A percentile compares a stretch with the other conserved stretches of the same genome.
phyloP scores from a whole-genome alignment of 2,797 vertebrate genomes.

The Gymnoscopelus braueri region DNA sequence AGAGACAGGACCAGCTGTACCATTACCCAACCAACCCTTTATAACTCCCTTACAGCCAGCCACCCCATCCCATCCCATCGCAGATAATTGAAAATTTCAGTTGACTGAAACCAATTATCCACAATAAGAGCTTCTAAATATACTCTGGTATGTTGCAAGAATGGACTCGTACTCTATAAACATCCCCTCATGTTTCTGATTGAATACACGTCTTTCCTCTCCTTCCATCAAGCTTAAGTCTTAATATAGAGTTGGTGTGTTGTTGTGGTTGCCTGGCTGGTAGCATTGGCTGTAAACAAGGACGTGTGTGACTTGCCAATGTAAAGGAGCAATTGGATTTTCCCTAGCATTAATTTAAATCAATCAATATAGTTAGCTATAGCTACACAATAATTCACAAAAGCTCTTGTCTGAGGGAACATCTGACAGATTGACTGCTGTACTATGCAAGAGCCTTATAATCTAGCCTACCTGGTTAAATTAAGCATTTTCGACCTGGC shows the following conservation, averaged over 20 bases:
- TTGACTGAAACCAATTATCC: conserved; percentile 80
- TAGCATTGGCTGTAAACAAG: too few species aligned
- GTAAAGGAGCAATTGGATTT: too few species aligned
- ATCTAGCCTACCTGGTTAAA: too few species aligned
- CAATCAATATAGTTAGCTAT: too few species aligned
- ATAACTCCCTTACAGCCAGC: conserved; percentile 41
- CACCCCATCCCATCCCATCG: conserved; percentile 47
- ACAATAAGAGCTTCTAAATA: conserved; percentile 76
- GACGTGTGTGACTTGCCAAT: too few species aligned
- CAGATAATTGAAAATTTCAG: conserved; percentile 79
- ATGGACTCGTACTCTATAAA: conserved; percentile 54
- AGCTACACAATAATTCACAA: too few species aligned
- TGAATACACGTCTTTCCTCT: conserved; percentile 33
- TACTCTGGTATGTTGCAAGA: conserved; percentile 56
- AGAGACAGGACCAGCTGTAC: conserved; percentile 72
- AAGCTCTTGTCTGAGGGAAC: too few species aligned
- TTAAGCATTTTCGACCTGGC: too few species aligned
- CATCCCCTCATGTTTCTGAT: conserved; percentile 34
- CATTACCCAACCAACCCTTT: conserved; percentile 34
- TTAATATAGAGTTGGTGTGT: conserved; percentile 32
- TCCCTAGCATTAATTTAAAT: too few species aligned
- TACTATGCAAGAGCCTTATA: too few species aligned
- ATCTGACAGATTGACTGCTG: too few species aligned
- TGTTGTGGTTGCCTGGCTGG: too few species aligned
- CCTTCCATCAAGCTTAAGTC: conserved; percentile 19